phyloP scores from a whole-genome alignment of 2,888 invertebrate genomes.

The Drosophila kanekoi region DNA sequence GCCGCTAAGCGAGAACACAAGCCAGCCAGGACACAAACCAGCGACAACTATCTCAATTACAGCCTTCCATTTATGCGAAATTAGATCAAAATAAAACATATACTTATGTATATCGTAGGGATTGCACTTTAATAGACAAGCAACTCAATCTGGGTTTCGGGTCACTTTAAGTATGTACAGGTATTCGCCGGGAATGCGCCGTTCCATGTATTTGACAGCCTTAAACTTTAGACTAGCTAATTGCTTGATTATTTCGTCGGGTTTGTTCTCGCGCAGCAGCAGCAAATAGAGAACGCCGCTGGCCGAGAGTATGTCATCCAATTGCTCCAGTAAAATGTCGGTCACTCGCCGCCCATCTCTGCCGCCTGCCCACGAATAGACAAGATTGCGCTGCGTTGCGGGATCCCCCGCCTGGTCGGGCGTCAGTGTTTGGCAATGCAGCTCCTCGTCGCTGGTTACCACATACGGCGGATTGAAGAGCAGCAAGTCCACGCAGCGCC shows the following conservation, averaged over 20 bases:
- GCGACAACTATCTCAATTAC: too few relatives aligned
- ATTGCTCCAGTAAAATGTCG: conserved; percentile 89
- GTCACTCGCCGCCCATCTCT: conserved; percentile 91
- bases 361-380: conserved; percentile 91
- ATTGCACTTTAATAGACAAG: conserved; percentile 27
- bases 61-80: neutral
- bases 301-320: conserved; percentile 90
- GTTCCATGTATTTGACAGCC: conserved; percentile 88
- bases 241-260: conserved; percentile 88
- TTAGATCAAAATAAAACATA: neutral
- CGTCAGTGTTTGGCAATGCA: conserved; percentile 79
- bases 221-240: conserved; percentile 87
- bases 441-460: conserved; percentile 92
- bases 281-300: conserved; percentile 94
- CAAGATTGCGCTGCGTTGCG: conserved; percentile 53
- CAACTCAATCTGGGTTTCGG: conserved; percentile 31
- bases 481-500: conserved; percentile 91
- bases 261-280: conserved; percentile 95
- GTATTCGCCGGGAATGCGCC: conserved; percentile 94
- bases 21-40: neutral
- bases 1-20: neutral
- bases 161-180: conserved; percentile 92
- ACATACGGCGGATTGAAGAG: conserved; percentile 99
- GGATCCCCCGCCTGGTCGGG: neutral
- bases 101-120: neutral